Conservation (phyloP, 2,888 invertebrate genomes). For the Folsomia candida region DNA sequence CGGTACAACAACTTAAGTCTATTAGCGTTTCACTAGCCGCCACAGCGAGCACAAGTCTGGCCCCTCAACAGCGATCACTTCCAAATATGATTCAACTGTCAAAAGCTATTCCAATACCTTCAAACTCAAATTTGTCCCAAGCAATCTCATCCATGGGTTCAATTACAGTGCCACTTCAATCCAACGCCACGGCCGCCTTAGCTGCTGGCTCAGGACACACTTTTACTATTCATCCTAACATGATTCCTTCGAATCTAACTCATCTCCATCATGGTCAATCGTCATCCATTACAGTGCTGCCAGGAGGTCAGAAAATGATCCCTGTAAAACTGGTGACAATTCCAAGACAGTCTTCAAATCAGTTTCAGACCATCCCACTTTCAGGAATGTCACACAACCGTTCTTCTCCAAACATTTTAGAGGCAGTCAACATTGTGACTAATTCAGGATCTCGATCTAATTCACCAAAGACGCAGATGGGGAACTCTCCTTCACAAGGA, state of each 20-base stretch:
- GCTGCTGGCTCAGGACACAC: constrained; percentile 31
- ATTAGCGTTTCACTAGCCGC: background rate
- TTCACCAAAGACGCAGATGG: constrained; percentile 37
- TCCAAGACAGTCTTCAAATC: constrained; percentile 49
- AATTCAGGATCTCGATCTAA: constrained; percentile 38
- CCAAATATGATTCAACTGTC: constrained; percentile 41
- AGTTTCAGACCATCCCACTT: constrained; percentile 33
- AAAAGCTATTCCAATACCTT: constrained; percentile 24
- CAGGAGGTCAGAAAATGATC: constrained; percentile 53
- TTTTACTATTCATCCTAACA: constrained; percentile 48
- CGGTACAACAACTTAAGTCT: background rate
- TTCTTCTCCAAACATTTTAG: constrained; percentile 46
- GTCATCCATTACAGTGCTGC: constrained; percentile 35
- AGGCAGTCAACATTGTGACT: constrained; percentile 44
- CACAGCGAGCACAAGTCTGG: background rate
- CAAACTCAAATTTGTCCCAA: background rate
- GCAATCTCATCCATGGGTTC: constrained; percentile 11
- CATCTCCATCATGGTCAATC: constrained; percentile 38
- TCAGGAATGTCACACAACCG: constrained; percentile 28
- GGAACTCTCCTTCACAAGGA: constrained; percentile 27
- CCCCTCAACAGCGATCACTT: constrained; percentile 10
- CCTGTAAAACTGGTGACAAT: constrained; percentile 53
- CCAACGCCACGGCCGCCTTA: constrained; percentile 18
- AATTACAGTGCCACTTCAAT: constrained; percentile 22
- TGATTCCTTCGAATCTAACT: constrained; percentile 38